Base-by-base conservation (phyloP, 1,140 invertebrate genomes). In the Probaryconus sp. region DNA sequence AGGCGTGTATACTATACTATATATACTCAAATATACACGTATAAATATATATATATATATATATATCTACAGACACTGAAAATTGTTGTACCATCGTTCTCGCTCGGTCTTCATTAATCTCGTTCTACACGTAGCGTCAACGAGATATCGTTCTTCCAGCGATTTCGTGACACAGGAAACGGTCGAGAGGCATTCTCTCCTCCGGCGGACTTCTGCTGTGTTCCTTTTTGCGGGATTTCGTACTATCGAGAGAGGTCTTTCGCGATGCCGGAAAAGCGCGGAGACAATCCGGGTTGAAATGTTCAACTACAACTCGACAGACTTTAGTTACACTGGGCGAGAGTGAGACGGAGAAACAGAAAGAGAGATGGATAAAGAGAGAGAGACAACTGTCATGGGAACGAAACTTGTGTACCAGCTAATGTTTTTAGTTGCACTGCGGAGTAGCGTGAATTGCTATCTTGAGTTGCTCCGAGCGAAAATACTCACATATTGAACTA, bases 361-460 rank as follows among this genome's bases (percentile, higher is more conserved):
- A 24, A 64, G n/a, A 16, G 5, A 28, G 42, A 55, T 14, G 26
- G 58, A 51, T 45, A 47, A 47, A 65, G 21, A 16, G 30, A 28
- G 38, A 73, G 65, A 60, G 55, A 13, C 61, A 65, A 73, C 60
- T 73, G 69, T 73, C 70, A 67, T 73, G 70, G 63, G 70, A 73
- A 73, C 63, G 40, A 21, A 73, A 73, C 70, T 73, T 61, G 70
- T 73, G 70, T 67, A 56, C 55, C 48, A n/a, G 35, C 30, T 56
- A 63, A 63, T 67, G 63, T 73, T 73, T 73, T 73, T 50, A 73
- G 61, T 60, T 67, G 53, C 37, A 35, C 26, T 11, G 40, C 43
- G n/a, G n/a, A 65, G 38, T 61, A 67, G 40, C 61, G 37, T 28
- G 51, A 64, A 51, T 53, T 37, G 47, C 50, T 56, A 71, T 58